A percentile compares a stretch with the other conserved stretches of the same genome.
These are phyloP conservation scores for Xanthostigma xanthostigma DNA, from an alignment of 2,888 invertebrate genomes.

Conservation along the genomic window DNA sequence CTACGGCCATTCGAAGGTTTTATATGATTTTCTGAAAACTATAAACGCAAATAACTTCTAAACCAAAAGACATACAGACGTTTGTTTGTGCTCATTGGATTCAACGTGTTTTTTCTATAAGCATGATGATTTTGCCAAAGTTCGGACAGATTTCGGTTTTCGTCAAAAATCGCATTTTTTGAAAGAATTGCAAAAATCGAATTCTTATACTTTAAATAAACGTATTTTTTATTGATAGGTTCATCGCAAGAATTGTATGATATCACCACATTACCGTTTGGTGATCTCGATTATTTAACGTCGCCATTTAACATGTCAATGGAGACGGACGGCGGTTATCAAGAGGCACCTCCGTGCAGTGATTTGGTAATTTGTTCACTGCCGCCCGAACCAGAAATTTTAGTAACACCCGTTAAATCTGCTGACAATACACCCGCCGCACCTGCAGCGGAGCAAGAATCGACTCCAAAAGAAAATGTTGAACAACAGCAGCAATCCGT, in stretches of 20 bases:
- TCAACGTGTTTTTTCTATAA: no score
- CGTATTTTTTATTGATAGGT: neutral
- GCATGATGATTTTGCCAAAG: no score
- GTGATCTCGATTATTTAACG: constrained; percentile 5
- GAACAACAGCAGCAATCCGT: no score
- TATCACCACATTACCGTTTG: constrained; percentile 1
- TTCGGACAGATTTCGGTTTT: no score
- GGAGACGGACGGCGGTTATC: neutral
- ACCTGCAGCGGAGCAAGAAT: neutral
- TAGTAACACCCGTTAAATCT: neutral
- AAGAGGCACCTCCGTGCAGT: neutral
- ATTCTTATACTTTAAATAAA: neutral
- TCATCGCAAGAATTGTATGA: neutral
- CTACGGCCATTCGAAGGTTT: no score
- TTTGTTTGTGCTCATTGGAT: no score
- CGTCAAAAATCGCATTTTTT: no score
- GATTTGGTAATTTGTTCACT: neutral
- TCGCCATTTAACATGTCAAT: neutral
- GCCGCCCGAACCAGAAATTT: neutral
- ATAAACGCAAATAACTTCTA: no score
- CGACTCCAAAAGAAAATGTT: neutral
- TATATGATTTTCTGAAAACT: no score
- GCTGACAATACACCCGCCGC: neutral
- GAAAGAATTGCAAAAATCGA: no score
- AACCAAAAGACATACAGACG: no score